Percentiles rank a stretch among this genome's conserved stretches.
Evolutionary conservation across 1,140 invertebrate genomes (phyloP).

Genomic region (Trinorchestia longiramus): DNA sequence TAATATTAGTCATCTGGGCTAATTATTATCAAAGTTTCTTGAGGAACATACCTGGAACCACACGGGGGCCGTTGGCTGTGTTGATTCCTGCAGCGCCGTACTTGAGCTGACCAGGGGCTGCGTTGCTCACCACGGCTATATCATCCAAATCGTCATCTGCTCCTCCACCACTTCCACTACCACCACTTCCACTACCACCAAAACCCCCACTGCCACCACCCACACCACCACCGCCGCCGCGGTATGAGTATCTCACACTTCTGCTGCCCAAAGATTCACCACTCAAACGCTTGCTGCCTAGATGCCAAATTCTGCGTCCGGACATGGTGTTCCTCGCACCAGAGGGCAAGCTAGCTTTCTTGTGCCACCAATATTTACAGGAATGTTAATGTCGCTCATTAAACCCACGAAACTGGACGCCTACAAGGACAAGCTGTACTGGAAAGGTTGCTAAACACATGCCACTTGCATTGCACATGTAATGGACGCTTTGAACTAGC

Average conservation of each 20-base stretch:
- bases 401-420: neutral
- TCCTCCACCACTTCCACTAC: slow-evolving; percentile 41
- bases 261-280: slow-evolving; percentile 22
- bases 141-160: slow-evolving; percentile 79
- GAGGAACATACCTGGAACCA: slow-evolving; percentile 75
- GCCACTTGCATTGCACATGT: neutral
- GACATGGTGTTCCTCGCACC: slow-evolving; percentile 51
- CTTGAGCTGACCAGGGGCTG: slow-evolving; percentile 74
- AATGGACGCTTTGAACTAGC: neutral
- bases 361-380: neutral
- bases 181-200: slow-evolving; percentile 47
- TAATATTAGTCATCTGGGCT: neutral
- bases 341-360: neutral
- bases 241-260: slow-evolving; percentile 32
- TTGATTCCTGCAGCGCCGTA: slow-evolving; percentile 74
- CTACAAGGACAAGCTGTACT: neutral
- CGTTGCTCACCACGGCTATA: slow-evolving; percentile 80
- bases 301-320: slow-evolving; percentile 55
- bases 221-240: slow-evolving; percentile 25
- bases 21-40: neutral
- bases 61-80: slow-evolving; percentile 77
- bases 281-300: slow-evolving; percentile 56
- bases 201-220: slow-evolving; percentile 27
- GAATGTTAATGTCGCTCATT: neutral
- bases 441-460: neutral